phyloP scores from a whole-genome alignment of 2,888 invertebrate genomes.

The Acanthosepion lycidas region DNA sequence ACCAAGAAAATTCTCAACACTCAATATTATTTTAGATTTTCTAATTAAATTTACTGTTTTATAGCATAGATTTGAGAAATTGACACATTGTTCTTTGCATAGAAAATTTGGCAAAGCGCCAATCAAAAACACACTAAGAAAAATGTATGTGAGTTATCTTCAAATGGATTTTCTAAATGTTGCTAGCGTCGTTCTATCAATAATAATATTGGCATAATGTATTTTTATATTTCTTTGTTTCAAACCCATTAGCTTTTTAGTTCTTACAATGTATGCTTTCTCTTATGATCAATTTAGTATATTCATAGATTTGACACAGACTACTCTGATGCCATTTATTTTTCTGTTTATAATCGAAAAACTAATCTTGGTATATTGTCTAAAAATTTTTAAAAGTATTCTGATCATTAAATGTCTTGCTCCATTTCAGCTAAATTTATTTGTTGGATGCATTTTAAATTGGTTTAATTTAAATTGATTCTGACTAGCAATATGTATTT shows the following conservation, averaged over 20 bases:
- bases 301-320: background rate
- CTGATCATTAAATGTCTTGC: background rate
- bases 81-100: background rate
- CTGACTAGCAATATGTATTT: background rate
- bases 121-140: background rate
- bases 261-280: background rate
- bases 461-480: background rate
- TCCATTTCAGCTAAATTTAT: background rate
- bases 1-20: background rate
- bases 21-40: background rate
- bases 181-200: background rate
- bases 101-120: background rate
- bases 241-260: background rate
- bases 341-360: background rate
- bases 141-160: background rate
- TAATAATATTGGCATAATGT: background rate
- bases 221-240: background rate
- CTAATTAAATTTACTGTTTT: background rate
- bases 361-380: background rate
- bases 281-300: background rate
- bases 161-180: background rate
- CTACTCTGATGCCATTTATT: background rate
- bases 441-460: background rate
- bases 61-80: background rate
- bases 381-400: background rate